A percentile compares a stretch with the other conserved stretches of the same genome.
phyloP scores from a whole-genome alignment of 2,113 vertebrate species.

The Notothenia coriiceps region DNA sequence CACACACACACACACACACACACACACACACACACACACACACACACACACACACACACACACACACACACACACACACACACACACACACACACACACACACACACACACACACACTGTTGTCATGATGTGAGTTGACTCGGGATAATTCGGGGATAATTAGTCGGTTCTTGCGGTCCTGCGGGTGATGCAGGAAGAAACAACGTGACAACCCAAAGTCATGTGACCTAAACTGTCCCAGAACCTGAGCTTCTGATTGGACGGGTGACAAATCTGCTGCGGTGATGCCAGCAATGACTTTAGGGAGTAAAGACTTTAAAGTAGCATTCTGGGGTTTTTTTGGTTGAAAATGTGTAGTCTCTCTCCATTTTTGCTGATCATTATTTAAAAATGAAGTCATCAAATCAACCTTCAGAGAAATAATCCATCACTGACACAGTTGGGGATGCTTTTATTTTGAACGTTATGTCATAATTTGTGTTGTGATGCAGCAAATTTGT shows the following conservation, averaged over 20 bases:
- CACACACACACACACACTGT: conserved; percentile 6
- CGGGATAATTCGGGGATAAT: conserved; percentile 66
- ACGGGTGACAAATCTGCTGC: conserved; percentile 21
- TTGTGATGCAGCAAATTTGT: neutral
- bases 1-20: conserved; percentile 36
- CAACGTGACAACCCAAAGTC: conserved; percentile 51
- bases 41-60: conserved; percentile 7
- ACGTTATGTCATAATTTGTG: neutral
- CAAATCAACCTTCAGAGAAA: neutral
- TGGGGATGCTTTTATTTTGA: neutral
- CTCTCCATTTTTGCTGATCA: neutral
- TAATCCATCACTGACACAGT: neutral
- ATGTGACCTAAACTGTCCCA: conserved; percentile 41
- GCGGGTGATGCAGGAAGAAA: conserved; percentile 51
- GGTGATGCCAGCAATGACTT: conserved; percentile 4
- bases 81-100: conserved; percentile 26
- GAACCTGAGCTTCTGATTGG: conserved; percentile 42
- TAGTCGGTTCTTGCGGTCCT: conserved; percentile 61
- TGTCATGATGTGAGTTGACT: conserved; percentile 57
- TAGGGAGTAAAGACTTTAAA: neutral
- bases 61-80: conserved; percentile 26
- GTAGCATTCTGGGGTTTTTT: neutral
- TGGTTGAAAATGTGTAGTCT: neutral
- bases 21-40: conserved; percentile 10
- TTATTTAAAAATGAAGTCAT: neutral